These are phyloP conservation scores for Garra rufa DNA, from an alignment of 2,113 vertebrate genomes.

Conservation along the genomic window DNA sequence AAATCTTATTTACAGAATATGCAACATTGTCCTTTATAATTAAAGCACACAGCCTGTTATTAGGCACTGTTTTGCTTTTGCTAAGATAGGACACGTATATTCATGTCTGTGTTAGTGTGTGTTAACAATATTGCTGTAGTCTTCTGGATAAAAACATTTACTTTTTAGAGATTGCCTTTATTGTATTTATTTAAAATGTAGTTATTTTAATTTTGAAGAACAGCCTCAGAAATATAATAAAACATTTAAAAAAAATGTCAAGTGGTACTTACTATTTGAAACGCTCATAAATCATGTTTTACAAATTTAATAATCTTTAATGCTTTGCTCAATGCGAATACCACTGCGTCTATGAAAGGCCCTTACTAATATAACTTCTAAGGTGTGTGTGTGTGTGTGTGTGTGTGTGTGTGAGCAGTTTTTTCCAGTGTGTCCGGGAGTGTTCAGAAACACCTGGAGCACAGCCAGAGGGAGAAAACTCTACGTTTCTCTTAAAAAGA, in stretches of 20 bases:
- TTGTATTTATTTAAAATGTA: too few species aligned
- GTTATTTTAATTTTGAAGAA: too few species aligned
- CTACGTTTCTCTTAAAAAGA: not conserved
- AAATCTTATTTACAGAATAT: not conserved
- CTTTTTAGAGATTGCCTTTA: not conserved
- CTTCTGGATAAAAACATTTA: not conserved
- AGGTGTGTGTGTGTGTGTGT: not conserved
- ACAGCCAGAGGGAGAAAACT: not conserved
- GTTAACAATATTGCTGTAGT: not conserved
- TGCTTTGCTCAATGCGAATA: not conserved
- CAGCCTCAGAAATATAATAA: not conserved
- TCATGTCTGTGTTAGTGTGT: not conserved
- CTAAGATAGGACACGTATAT: not conserved
- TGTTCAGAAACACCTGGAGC: not conserved
- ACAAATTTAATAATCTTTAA: not conserved
- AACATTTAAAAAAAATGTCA: not conserved
- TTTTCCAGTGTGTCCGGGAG: constrained; percentile 15
- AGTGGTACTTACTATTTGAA: not conserved
- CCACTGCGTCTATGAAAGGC: not conserved
- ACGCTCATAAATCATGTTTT: not conserved
- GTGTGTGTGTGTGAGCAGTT: not conserved
- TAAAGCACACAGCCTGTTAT: not conserved
- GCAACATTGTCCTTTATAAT: not conserved
- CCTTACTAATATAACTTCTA: not conserved
- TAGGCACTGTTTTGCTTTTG: not conserved